Evolutionary conservation across 2,888 invertebrate genomes (phyloP).

Genomic region (Sesia bembeciformis): DNA sequence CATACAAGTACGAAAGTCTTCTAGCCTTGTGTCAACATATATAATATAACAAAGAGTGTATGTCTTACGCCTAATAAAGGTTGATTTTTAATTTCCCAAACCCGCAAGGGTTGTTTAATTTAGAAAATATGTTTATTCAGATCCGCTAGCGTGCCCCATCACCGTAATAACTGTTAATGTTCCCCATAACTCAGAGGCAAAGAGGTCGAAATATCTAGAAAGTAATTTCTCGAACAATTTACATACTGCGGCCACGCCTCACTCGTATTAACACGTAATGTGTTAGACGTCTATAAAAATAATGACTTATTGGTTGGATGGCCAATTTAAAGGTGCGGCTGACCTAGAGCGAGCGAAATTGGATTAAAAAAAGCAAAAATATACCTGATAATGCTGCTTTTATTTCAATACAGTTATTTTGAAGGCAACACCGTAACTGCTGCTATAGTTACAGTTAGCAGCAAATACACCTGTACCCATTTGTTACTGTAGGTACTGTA

Average conservation of each 20-base stretch:
- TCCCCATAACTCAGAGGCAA: neutral
- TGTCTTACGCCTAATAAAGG: too few relatives aligned
- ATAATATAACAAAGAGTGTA: too few relatives aligned
- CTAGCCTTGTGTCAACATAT: too few relatives aligned
- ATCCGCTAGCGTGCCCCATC: neutral
- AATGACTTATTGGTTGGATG: neutral
- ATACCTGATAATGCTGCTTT: too few relatives aligned
- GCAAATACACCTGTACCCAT: too few relatives aligned
- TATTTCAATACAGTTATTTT: too few relatives aligned
- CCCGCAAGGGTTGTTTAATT: neutral
- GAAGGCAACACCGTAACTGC: too few relatives aligned
- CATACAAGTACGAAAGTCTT: too few relatives aligned
- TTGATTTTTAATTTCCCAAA: too few relatives aligned
- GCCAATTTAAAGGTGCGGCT: neutral
- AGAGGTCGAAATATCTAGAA: constrained; percentile 1
- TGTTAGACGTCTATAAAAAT: neutral
- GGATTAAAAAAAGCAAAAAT: too few relatives aligned
- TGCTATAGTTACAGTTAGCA: too few relatives aligned
- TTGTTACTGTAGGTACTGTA: too few relatives aligned
- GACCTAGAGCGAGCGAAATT: neutral
- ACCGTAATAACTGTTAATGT: neutral
- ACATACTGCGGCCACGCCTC: constrained; percentile 14
- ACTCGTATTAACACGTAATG: constrained; percentile 14
- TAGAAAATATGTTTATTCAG: neutral
- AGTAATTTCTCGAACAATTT: constrained; percentile 13